These are phyloP conservation scores for Gadus chalcogrammus DNA, from an alignment of 2,113 vertebrate genomes.

Conservation along the genomic window DNA sequence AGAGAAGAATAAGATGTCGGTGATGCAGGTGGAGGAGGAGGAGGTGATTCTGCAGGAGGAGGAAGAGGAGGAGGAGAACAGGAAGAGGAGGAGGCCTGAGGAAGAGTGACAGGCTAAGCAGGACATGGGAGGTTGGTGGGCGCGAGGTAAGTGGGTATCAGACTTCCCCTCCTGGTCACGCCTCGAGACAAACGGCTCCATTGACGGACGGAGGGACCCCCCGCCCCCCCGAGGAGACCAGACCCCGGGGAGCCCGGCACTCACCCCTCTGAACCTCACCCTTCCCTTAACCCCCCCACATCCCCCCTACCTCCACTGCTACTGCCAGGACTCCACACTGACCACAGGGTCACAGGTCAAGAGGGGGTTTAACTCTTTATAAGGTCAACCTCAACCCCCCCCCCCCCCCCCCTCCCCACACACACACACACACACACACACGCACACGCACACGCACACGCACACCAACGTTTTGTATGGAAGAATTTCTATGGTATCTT, in stretches of 20 bases:
- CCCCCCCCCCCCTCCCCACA: too few relatives aligned
- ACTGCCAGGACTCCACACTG: slow-evolving; percentile 13
- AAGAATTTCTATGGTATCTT: too few relatives aligned
- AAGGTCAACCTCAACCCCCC: slow-evolving; percentile 12
- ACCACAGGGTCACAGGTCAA: slow-evolving; percentile 29
- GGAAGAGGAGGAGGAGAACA: not conserved
- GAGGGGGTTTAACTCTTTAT: slow-evolving; percentile 26
- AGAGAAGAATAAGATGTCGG: not conserved
- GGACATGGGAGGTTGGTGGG: not conserved
- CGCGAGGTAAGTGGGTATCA: slow-evolving; percentile 23
- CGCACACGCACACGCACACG: not conserved
- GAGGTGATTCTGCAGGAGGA: not conserved
- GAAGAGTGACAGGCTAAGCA: not conserved
- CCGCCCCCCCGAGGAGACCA: not conserved
- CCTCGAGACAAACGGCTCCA: slow-evolving; percentile 43
- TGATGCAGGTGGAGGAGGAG: too few relatives aligned
- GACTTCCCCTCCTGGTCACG: slow-evolving; percentile 26
- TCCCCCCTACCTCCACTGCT: too few relatives aligned
- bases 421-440: not conserved
- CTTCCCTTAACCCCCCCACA: not conserved
- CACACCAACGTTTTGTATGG: too few relatives aligned
- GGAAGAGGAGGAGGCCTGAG: not conserved
- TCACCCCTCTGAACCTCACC: slow-evolving; percentile 12
- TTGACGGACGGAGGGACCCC: slow-evolving; percentile 29
- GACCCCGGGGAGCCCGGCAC: slow-evolving; percentile 12